Base-by-base conservation (phyloP, 1,140 invertebrate species). In the Megalopta genalis region DNA sequence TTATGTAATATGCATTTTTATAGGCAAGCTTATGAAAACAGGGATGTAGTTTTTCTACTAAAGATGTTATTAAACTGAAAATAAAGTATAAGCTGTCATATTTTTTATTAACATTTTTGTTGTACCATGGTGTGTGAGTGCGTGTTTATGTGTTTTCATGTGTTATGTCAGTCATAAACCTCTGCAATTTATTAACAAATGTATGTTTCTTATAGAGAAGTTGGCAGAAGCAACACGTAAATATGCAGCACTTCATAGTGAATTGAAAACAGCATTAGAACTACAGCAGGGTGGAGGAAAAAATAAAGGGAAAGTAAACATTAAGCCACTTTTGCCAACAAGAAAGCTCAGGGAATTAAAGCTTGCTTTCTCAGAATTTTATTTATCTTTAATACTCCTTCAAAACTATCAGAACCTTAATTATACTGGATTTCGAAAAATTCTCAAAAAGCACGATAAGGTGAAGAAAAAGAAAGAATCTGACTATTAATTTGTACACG, bases 371-470 rank as follows among this genome's bases (percentile, higher is more conserved):
- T 99, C 98, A 88, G 99, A 99, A 94, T 99, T 99, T 93, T 99
- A 99, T 92, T 94, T 99, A 2, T 99, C 98, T 88, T 91, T 99
- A 37, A 99, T 99, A 86, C 94, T 99, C 2, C 93, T 97, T 63
- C 97, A 97, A 89, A 97, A 97, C 88, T 98, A 97, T 89, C 97
- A 97, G 90, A 99, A 99, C 93, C 94, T 99, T 25, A 99, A 99
- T 93, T 99, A 98, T 88, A 99, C 99, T 21, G 99, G 99, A 0
- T 99, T 99, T 93, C 95, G 99, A 76, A 99, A 99, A 93, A 99
- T 99, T 90, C 94, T 99, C n/a, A 99, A 99, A 92, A 99, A 99
- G 93, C 99, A 99, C 92, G 99, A 99, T 93, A 99, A 99, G 95
- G 97, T 99, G 93, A 88, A 85, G 84, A 72, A n/a, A 62, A 39